Base-by-base conservation (phyloP, 2,888 invertebrate species). In the Gasteruption jaculator region DNA sequence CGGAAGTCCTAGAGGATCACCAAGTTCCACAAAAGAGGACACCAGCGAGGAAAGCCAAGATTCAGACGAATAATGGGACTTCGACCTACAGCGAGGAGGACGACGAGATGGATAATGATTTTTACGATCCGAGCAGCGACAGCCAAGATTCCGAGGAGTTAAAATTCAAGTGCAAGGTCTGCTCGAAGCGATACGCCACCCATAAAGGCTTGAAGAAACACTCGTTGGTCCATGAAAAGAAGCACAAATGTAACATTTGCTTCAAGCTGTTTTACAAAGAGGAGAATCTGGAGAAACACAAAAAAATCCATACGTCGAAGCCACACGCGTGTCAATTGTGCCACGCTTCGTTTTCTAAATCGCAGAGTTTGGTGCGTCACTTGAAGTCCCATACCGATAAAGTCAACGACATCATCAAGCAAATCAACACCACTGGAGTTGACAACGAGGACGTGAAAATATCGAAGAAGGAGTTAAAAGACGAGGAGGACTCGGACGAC, bases 131-230 rank as follows among this genome's bases (percentile, higher is more conserved):
- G 5, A 56, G 48, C 18, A 54, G 54, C 12, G 60, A 60, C 8
- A 52, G 52, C 43, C 58, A 56, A 35, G 54, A 52, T 27, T 44
- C 48, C 4, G 52, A 56, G 10, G 55, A 57, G 8, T 54, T 46
- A 7, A 64, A 63, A 40, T 68, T 62, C 29, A 61, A 63, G 20
- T 71, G 70, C 25, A 59, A 64, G 29, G 33, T 60, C 3, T 71
- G 69, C 34, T 58, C 53, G 0, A 68, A 68, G 33, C 53, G 47
- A 11, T 70, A 64, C 21, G 55, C 53, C 4, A 65, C 68, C 0
- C 58, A 63, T n/a, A 67, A 69, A 32, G 65, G 65, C 6, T 43
- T 69, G 12, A 69, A 61, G 38, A 69, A 66, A 38, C 70, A 71
- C 48, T 54, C 60, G 7, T 49, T 60, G 20, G 58, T 61, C 3